Percentiles rank a stretch among this genome's conserved stretches.
Evolutionary conservation across 2,888 invertebrate genomes (phyloP).

Genomic region (Hirtodrosophila confusa): DNA sequence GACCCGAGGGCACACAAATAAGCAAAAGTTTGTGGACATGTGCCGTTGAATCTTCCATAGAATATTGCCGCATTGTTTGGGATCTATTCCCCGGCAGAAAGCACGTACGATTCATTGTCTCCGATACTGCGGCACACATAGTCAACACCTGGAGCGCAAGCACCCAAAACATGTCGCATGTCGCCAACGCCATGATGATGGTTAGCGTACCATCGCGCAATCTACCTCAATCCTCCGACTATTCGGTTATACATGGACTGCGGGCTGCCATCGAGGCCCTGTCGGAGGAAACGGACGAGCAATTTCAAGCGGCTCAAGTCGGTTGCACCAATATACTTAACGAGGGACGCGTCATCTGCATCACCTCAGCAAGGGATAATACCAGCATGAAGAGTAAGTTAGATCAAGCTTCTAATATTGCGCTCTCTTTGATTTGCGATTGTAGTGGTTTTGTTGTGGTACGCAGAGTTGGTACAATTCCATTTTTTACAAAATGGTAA

Average conservation of each 20-base stretch:
- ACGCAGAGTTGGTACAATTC: no score
- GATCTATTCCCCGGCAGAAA: constrained; percentile 97
- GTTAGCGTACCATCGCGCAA: constrained; percentile 90
- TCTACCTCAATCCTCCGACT: constrained; percentile 86
- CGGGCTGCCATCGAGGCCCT: constrained; percentile 94
- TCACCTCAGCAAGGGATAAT: constrained; percentile 95
- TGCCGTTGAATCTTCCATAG: constrained; percentile 96
- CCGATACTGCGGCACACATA: constrained; percentile 93
- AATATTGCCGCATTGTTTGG: constrained; percentile 98
- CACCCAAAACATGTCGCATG: constrained; percentile 94
- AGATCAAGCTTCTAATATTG: no score
- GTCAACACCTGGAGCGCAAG: constrained; percentile 92
- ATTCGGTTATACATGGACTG: constrained; percentile 92
- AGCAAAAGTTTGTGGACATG: constrained; percentile 98
- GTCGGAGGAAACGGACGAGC: constrained; percentile 91
- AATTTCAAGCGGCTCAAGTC: constrained; percentile 85
- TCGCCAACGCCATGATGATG: constrained; percentile 92
- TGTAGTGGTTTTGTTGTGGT: no score
- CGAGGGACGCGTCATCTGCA: constrained; percentile 93
- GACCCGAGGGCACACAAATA: constrained; percentile 86
- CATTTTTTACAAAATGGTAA: no score
- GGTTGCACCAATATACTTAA: constrained; percentile 81
- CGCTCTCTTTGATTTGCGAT: no score
- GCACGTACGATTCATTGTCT: constrained; percentile 93
- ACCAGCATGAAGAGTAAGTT: constrained; percentile 90